Evolutionary conservation across 1,140 invertebrate genomes (phyloP).

Genomic region (Cepaea nemoralis): DNA sequence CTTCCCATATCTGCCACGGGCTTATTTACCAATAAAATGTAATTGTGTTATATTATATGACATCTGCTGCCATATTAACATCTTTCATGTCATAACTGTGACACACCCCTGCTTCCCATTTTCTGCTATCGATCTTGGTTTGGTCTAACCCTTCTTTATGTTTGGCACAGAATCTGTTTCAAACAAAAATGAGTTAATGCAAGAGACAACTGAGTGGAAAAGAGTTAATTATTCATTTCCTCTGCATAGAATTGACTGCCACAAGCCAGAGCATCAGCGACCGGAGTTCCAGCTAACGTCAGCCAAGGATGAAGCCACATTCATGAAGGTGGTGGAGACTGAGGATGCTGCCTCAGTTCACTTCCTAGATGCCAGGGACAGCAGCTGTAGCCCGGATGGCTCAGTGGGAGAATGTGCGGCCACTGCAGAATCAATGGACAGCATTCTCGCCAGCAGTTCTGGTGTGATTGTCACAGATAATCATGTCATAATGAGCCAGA

Average conservation of each 20-base stretch:
- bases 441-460: neutral
- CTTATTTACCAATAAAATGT: no score
- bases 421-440: neutral
- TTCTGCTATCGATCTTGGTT: no score
- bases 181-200: no score
- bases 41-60: no score
- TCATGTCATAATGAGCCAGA: neutral
- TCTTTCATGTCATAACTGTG: no score
- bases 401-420: neutral
- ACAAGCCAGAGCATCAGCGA: conserved; percentile 32
- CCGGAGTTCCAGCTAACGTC: conserved; percentile 29
- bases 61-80: no score
- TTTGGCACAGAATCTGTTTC: no score
- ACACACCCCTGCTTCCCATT: no score
- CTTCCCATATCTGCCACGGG: no score
- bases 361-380: neutral
- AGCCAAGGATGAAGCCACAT: neutral
- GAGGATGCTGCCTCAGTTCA: conserved; percentile 9
- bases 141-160: no score
- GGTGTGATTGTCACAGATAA: neutral
- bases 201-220: no score
- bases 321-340: conserved; percentile 23
- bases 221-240: neutral
- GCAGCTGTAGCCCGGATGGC: neutral
- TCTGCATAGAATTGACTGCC: conserved; percentile 31